phyloP scores from a whole-genome alignment of 1,140 invertebrate genomes.

The Globodera rostochiensis region DNA sequence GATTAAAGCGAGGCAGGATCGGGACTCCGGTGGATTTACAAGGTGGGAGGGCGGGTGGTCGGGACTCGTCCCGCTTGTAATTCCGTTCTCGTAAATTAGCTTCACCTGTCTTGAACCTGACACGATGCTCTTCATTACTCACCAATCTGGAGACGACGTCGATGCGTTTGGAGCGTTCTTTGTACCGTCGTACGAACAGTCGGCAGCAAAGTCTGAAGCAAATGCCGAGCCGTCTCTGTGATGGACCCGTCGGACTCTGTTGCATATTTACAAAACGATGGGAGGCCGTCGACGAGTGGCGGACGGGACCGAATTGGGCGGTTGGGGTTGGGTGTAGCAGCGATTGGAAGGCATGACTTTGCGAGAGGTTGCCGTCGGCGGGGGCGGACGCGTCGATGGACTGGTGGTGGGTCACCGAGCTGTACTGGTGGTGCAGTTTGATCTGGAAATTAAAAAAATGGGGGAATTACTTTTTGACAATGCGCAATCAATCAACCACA shows the following conservation, averaged over 20 bases:
- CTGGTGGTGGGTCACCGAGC: neutral
- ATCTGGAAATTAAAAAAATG: slow-evolving; percentile 35
- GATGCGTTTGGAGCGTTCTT: slow-evolving; percentile 60
- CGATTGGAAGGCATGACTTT: slow-evolving; percentile 22
- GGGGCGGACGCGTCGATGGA: slow-evolving; percentile 8
- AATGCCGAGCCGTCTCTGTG: slow-evolving; percentile 3
- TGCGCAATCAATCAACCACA: slow-evolving; percentile 10
- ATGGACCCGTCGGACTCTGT: slow-evolving; percentile 9
- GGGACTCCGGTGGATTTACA: too few species aligned
- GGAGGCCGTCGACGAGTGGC: neutral
- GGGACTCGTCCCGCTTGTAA: too few species aligned
- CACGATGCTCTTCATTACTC: neutral
- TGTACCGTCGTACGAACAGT: slow-evolving; percentile 58
- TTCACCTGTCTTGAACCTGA: too few species aligned
- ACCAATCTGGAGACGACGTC: slow-evolving; percentile 61
- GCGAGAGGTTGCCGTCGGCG: slow-evolving; percentile 11
- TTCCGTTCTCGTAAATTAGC: too few species aligned
- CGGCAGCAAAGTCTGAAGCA: slow-evolving; percentile 55
- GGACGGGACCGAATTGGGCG: neutral
- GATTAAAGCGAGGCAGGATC: too few species aligned
- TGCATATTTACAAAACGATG: slow-evolving; percentile 1
- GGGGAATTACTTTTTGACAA: neutral
- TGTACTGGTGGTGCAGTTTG: slow-evolving; percentile 36
- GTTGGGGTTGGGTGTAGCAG: slow-evolving; percentile 30
- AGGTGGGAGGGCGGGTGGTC: too few species aligned